These are phyloP conservation scores for Drosophila birchii DNA, from an alignment of 2,888 invertebrate species.

Conservation along the genomic window DNA sequence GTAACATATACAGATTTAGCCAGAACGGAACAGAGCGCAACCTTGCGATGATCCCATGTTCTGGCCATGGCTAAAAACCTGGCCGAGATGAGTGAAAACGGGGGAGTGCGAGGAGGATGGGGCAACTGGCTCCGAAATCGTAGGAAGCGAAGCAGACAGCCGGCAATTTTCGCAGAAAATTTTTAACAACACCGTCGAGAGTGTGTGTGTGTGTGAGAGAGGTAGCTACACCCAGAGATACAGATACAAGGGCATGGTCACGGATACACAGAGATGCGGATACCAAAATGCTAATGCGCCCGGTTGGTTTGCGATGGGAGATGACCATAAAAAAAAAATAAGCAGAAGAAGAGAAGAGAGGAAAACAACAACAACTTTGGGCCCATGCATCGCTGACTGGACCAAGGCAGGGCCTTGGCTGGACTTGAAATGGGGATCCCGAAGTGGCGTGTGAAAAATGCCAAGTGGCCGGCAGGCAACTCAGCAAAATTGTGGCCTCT, in stretches of 20 bases:
- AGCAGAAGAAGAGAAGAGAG: background rate
- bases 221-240: conserved; percentile 11
- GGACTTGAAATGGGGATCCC: conserved; percentile 12
- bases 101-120: conserved; percentile 14
- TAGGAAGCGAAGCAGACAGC: conserved; percentile 44
- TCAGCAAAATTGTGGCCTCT: conserved; percentile 8
- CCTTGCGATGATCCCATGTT: conserved; percentile 44
- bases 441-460: conserved; percentile 56
- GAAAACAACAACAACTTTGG: conserved; percentile 14
- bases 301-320: conserved; percentile 32
- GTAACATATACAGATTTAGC: conserved; percentile 22
- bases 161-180: conserved; percentile 60
- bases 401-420: conserved; percentile 7
- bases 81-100: conserved; percentile 16
- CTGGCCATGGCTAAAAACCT: conserved; percentile 29
- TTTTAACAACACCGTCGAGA: conserved; percentile 46
- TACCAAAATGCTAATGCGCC: conserved; percentile 60
- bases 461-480: conserved; percentile 20
- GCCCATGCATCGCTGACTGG: conserved; percentile 48
- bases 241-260: conserved; percentile 46
- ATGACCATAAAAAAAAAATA: conserved; percentile 46
- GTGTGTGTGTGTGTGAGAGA: conserved; percentile 5
- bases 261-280: conserved; percentile 58
- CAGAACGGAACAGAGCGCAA: conserved; percentile 36
- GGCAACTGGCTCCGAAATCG: conserved; percentile 36